Evolutionary conservation across 2,888 invertebrate genomes (phyloP).

Genomic region (Nematopogon swammerdamellus): DNA sequence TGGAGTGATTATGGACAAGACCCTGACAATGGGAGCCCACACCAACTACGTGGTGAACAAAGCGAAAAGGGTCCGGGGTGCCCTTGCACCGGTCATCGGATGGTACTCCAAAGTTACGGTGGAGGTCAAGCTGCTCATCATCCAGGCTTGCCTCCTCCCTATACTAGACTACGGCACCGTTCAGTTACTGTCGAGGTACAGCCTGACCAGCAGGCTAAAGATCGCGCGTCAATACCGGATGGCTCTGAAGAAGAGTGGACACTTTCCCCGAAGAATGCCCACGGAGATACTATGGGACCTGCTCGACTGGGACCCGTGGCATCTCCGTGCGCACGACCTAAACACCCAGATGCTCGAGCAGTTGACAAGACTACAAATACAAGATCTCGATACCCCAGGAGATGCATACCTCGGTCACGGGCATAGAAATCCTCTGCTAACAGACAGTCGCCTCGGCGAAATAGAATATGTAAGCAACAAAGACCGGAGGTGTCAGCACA

Average conservation of each 20-base stretch:
- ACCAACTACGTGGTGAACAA: conserved; percentile 4
- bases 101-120: conserved; percentile 8
- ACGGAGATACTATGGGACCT: conserved; percentile 8
- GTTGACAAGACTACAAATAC: not conserved
- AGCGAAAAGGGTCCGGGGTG: conserved; percentile 4
- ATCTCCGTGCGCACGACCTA: conserved; percentile 4
- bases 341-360: not conserved
- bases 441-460: not conserved
- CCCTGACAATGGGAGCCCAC: not conserved
- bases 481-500: not conserved
- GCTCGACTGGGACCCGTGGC: conserved; percentile 9
- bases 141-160: conserved; percentile 9
- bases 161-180: conserved; percentile 10
- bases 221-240: conserved; percentile 8
- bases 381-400: not conserved
- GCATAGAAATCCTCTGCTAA: not conserved
- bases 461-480: not conserved
- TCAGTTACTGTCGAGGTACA: conserved; percentile 9
- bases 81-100: conserved; percentile 8
- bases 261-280: conserved; percentile 3
- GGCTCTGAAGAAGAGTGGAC: conserved; percentile 3
- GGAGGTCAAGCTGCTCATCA: conserved; percentile 7
- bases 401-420: not conserved
- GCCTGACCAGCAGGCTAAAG: conserved; percentile 6
- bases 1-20: not conserved